Conservation (phyloP, 2,113 vertebrate genomes). For the Etia nguti region DNA sequence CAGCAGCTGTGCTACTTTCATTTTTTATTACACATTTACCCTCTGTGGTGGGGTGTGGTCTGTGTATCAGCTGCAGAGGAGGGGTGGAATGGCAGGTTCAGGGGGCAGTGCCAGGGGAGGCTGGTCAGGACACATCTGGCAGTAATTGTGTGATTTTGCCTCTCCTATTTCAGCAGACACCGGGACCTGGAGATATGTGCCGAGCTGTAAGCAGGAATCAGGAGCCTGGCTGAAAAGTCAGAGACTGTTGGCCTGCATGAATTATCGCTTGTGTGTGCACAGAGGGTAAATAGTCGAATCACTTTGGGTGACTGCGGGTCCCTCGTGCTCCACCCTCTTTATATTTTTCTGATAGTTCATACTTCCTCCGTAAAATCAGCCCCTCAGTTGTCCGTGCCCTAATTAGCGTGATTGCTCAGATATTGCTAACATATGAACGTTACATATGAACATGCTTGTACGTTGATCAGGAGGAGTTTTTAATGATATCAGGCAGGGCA, state of each 20-base stretch:
- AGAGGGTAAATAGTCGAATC: background rate
- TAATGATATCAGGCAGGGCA: background rate
- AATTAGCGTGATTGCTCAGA: background rate
- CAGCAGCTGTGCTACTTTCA: background rate
- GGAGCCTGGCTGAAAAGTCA: background rate
- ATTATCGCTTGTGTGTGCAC: background rate
- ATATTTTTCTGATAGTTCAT: background rate
- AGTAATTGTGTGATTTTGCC: background rate
- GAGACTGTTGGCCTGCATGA: background rate
- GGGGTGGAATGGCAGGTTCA: background rate
- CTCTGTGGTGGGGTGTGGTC: background rate
- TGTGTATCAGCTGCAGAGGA: background rate
- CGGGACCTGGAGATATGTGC: background rate
- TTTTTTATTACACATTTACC: background rate
- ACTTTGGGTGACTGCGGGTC: background rate
- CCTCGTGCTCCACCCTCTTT: background rate
- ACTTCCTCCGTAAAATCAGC: background rate
- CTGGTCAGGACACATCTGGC: background rate
- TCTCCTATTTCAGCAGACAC: background rate
- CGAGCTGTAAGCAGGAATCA: background rate
- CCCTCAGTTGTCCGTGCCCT: background rate
- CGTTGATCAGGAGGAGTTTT: background rate
- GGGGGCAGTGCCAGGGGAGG: background rate
- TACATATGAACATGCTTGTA: background rate
- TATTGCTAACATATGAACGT: too few relatives aligned